Evolutionary conservation across 2,888 invertebrate genomes (phyloP).

Genomic region (Hydrotaea diabolus): DNA sequence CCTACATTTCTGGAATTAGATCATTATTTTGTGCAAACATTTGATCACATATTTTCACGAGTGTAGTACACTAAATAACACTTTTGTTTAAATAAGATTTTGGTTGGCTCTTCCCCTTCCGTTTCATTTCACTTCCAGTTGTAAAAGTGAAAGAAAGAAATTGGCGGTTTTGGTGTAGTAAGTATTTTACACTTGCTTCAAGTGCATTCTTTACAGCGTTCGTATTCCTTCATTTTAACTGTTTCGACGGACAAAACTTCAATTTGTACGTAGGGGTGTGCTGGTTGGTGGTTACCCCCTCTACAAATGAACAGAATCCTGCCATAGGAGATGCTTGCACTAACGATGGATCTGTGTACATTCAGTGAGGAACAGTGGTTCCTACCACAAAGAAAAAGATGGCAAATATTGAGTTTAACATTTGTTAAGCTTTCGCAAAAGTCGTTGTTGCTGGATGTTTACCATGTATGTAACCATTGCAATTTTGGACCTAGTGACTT

Average conservation of each 20-base stretch:
- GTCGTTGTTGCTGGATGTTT: too few species aligned
- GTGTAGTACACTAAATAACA: neutral
- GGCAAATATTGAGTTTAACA: too few species aligned
- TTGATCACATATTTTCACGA: neutral
- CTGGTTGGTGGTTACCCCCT: neutral
- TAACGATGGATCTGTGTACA: too few species aligned
- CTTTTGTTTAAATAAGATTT: neutral
- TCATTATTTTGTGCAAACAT: too few species aligned
- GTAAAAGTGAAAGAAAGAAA: slow-evolving; percentile 10
- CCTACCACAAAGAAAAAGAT: too few species aligned
- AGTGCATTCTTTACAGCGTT: slow-evolving; percentile 31
- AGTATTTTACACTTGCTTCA: slow-evolving; percentile 59
- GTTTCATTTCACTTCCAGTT: neutral
- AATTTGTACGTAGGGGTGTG: neutral
- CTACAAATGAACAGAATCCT: neutral
- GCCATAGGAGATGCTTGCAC: neutral
- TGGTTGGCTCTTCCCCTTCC: neutral
- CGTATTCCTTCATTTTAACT: neutral
- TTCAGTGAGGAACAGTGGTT: too few species aligned
- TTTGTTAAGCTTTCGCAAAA: too few species aligned
- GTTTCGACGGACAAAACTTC: neutral
- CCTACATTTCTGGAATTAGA: too few species aligned
- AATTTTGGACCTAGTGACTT: too few species aligned
- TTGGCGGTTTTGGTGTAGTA: slow-evolving; percentile 52
- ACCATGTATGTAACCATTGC: too few species aligned